phyloP scores from a whole-genome alignment of 2,888 invertebrate species.

The Lagria hirta region DNA sequence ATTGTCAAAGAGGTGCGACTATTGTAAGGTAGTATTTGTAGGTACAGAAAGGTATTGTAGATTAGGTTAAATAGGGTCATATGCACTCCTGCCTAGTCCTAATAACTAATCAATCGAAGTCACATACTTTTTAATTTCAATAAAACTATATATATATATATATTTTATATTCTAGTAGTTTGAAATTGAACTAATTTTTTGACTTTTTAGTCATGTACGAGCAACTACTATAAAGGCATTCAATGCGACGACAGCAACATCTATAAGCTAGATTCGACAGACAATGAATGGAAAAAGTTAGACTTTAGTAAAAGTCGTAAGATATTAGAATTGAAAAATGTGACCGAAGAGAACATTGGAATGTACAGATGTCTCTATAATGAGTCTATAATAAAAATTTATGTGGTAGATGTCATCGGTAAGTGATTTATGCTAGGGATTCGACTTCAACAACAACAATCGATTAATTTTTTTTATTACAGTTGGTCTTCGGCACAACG shows the following conservation, averaged over 20 bases:
- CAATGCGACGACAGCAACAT: constrained; percentile 32
- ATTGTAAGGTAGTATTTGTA: too few relatives aligned
- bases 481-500: too few relatives aligned
- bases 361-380: constrained; percentile 45
- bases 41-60: too few relatives aligned
- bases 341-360: constrained; percentile 40
- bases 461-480: constrained; percentile 19
- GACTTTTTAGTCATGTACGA: constrained; percentile 37
- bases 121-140: too few relatives aligned
- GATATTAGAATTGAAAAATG: constrained; percentile 39
- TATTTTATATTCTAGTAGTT: too few relatives aligned
- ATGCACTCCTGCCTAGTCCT: too few relatives aligned
- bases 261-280: constrained; percentile 7
- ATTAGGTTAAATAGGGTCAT: too few relatives aligned
- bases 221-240: constrained; percentile 35
- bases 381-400: constrained; percentile 35
- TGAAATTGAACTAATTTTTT: constrained; percentile 3
- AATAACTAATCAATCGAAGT: too few relatives aligned
- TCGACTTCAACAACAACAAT: too few relatives aligned
- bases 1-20: too few relatives aligned
- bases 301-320: constrained; percentile 32
- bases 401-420: constrained; percentile 44
- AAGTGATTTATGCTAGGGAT: too few relatives aligned
- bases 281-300: constrained; percentile 34
- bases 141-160: too few relatives aligned